A percentile compares a stretch with the other conserved stretches of the same genome.
Conservation (phyloP, 1,140 invertebrate species). For the Caenorhabditis tropicalis region DNA sequence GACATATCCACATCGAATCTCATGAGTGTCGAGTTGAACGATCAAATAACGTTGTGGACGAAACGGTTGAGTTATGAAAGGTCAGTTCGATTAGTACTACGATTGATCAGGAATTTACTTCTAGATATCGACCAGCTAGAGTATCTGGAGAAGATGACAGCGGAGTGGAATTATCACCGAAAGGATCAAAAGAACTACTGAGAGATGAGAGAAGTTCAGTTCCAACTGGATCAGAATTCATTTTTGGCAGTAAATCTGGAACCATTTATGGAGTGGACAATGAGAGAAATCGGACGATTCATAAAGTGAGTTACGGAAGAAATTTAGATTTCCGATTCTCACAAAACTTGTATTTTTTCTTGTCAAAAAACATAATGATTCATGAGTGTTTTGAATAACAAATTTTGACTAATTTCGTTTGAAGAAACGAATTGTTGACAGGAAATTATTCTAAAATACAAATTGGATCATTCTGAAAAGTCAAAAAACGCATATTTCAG, state of each 20-base stretch:
- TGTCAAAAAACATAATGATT: too few species aligned
- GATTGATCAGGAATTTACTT: not conserved
- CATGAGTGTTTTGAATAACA: too few species aligned
- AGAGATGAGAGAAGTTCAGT: constrained; percentile 11
- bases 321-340: too few species aligned
- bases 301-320: not conserved
- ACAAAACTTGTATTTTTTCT: too few species aligned
- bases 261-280: constrained; percentile 24
- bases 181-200: not conserved
- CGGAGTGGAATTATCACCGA: not conserved
- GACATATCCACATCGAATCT: not conserved
- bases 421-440: not conserved
- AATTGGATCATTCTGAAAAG: not conserved
- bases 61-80: not conserved
- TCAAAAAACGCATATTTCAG: constrained; percentile 31
- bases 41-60: not conserved
- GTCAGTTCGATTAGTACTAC: not conserved
- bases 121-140: not conserved
- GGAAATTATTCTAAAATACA: not conserved
- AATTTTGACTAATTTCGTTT: not conserved
- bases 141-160: not conserved
- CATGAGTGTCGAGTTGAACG: not conserved
- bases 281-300: not conserved
- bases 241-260: constrained; percentile 16
- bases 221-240: not conserved